Percentiles rank a stretch among this genome's conserved stretches.
phyloP scores from a whole-genome alignment of 2,888 invertebrate species.

The Hydrotaea diabolus region DNA sequence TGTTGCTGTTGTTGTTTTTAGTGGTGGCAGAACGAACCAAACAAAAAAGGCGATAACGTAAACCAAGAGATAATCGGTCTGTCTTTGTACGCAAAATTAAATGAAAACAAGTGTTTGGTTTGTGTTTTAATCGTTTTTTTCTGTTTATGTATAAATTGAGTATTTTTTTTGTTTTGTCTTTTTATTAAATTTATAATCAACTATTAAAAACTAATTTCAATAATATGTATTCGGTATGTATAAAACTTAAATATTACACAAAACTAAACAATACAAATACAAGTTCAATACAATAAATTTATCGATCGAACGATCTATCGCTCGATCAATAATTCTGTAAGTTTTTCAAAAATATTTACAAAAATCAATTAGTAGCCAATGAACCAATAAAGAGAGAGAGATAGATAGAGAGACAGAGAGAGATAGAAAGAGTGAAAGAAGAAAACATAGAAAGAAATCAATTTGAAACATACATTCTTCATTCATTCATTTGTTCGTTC shows the following conservation, averaged over 20 bases:
- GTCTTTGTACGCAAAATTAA: slow-evolving; percentile 64
- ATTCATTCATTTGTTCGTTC: not conserved
- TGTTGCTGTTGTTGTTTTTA: not conserved
- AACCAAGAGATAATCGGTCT: slow-evolving; percentile 11
- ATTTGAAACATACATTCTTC: slow-evolving; percentile 10
- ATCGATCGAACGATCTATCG: not conserved
- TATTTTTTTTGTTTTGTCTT: slow-evolving; percentile 62
- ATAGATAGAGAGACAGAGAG: not conserved
- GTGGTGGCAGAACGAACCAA: slow-evolving; percentile 6
- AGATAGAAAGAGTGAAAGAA: not conserved
- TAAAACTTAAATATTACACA: slow-evolving; percentile 56
- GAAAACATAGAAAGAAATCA: slow-evolving; percentile 12
- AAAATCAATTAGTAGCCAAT: slow-evolving; percentile 20
- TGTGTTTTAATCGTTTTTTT: slow-evolving; percentile 60
- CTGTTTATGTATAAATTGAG: slow-evolving; percentile 62
- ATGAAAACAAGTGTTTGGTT: slow-evolving; percentile 74
- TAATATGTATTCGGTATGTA: slow-evolving; percentile 47
- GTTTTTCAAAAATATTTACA: slow-evolving; percentile 10
- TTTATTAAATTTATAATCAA: slow-evolving; percentile 61
- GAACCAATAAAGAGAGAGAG: not conserved
- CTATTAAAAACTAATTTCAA: slow-evolving; percentile 62
- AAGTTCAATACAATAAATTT: slow-evolving; percentile 1
- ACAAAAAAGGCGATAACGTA: not conserved
- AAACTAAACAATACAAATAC: slow-evolving; percentile 39
- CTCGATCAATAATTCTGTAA: not conserved